Evolutionary conservation across 2,888 invertebrate genomes (phyloP), one percentile per base, ranked within the genome.

Genomic region (Pachycephus smyrnensis): DNA sequence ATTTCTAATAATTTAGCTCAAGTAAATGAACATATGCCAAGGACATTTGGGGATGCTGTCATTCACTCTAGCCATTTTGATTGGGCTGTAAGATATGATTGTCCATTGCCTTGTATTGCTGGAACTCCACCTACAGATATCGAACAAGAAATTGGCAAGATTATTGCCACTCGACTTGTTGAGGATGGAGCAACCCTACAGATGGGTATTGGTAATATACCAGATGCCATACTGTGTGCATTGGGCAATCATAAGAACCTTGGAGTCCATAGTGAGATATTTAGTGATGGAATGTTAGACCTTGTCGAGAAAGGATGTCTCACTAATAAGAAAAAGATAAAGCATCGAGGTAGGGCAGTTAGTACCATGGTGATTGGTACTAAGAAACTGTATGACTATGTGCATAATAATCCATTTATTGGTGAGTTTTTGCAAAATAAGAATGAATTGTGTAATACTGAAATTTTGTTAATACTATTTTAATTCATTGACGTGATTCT

Each of bases 221-320:
- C 95, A 0, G 94, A 95, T 85, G 93, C 94, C 6, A 93, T 94
- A 0, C 89, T 95, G 12, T 91, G 92, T 11, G 92, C 92, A 35
- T 89, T 95, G 71, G 89, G 86, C 1, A 90, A 92, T 80, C 95
- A 95, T 88, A 94, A 94, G 83, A 93, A 95, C 85, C 91, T 95
- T 1, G 95, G 95, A 2, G 91, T 95, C 69, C 95, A 95, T 89
- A 93, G 94, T 0, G 95, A 95, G 87, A 94, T 95, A 93, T 93
- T 95, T 85, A 93, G 93, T 75, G 94, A 94, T 83, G 94, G 94
- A 12, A 93, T 94, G 79, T 92, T 94, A n/a, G 93, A 94, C 79
- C 90, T 95, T 35, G 93, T 94, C 6, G 92, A 93, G 78, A 91
- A 91, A 73, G 94, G 94, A 1, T 93, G 92, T 77, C 92, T 95